These are phyloP conservation scores for Zelostemma sp. DNA, from an alignment of 1,140 invertebrate genomes.

Conservation along the genomic window DNA sequence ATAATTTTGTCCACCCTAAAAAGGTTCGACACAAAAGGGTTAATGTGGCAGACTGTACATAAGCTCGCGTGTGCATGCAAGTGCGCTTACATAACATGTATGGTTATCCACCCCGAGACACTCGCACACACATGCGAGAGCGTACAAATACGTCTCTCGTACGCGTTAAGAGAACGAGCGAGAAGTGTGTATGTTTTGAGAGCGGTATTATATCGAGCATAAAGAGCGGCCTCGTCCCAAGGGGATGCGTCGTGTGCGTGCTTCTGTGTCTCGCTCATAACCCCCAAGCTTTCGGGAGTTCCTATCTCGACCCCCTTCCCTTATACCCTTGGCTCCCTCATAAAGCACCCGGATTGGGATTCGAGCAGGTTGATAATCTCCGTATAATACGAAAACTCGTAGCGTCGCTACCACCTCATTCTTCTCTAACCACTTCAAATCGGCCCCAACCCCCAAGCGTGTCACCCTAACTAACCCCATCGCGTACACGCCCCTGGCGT, in stretches of 20 bases:
- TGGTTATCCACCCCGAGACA: slow-evolving; percentile 28
- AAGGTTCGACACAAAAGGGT: slow-evolving; percentile 2
- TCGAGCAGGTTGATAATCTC: slow-evolving; percentile 69
- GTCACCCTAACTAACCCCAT: slow-evolving; percentile 42
- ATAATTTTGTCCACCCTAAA: slow-evolving; percentile 1
- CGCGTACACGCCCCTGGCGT: slow-evolving; percentile 39
- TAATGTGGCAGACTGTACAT: slow-evolving; percentile 21
- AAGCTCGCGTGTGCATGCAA: slow-evolving; percentile 17
- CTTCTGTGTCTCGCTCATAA: slow-evolving; percentile 57
- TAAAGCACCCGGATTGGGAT: slow-evolving; percentile 54
- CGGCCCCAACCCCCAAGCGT: slow-evolving; percentile 32
- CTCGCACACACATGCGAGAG: slow-evolving; percentile 7
- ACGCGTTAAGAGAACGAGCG: slow-evolving; percentile 57
- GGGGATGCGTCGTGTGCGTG: slow-evolving; percentile 62
- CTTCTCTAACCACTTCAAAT: slow-evolving; percentile 58
- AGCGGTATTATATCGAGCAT: slow-evolving; percentile 72
- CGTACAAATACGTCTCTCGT: slow-evolving; percentile 27
- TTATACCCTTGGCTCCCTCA: slow-evolving; percentile 31
- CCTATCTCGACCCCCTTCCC: slow-evolving; percentile 19
- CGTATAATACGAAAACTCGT: slow-evolving; percentile 68
- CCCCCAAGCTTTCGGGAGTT: slow-evolving; percentile 42
- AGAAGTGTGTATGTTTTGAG: slow-evolving; percentile 70
- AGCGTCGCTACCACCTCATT: slow-evolving; percentile 46
- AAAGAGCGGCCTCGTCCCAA: slow-evolving; percentile 68
- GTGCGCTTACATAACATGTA: slow-evolving; percentile 28